A percentile compares a stretch with the other conserved stretches of the same genome.
Evolutionary conservation across 2,888 invertebrate species (phyloP).

Genomic region (Achlya flavicornis): DNA sequence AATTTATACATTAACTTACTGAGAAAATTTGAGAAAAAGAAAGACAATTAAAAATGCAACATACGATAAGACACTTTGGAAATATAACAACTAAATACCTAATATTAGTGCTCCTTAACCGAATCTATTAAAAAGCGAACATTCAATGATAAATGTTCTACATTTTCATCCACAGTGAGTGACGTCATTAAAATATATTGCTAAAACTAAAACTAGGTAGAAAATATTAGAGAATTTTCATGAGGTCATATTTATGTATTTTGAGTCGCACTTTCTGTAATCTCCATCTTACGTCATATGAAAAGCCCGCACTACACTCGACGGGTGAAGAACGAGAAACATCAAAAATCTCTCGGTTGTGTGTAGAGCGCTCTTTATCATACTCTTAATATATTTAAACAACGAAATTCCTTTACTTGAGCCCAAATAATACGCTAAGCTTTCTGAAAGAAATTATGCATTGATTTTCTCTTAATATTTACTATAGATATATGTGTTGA

Average conservation of each 20-base stretch:
- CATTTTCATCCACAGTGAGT: background rate
- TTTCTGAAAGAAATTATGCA: slow-evolving; percentile 12
- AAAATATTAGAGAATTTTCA: slow-evolving; percentile 5
- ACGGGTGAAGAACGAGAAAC: no score
- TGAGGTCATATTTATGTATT: background rate
- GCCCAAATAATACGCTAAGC: slow-evolving; percentile 3
- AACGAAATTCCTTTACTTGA: slow-evolving; percentile 10
- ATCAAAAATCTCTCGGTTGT: background rate
- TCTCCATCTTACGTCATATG: background rate
- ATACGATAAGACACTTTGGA: slow-evolving; percentile 30
- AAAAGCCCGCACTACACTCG: background rate
- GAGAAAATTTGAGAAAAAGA: slow-evolving; percentile 32
- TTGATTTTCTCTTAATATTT: slow-evolving; percentile 1
- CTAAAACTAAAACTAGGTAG: slow-evolving; percentile 7
- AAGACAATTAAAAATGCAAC: slow-evolving; percentile 35
- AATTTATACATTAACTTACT: slow-evolving; percentile 27
- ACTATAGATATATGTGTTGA: background rate
- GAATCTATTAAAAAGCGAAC: slow-evolving; percentile 7
- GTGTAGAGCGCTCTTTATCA: background rate
- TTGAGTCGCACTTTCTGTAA: background rate
- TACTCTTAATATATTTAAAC: slow-evolving; percentile 3
- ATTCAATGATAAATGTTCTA: slow-evolving; percentile 11
- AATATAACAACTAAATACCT: slow-evolving; percentile 18
- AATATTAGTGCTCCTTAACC: slow-evolving; percentile 20
- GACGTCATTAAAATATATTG: slow-evolving; percentile 5